Percentiles rank a stretch among this genome's conserved stretches.
These are phyloP conservation scores for Noturus placidus DNA, from an alignment of 2,113 vertebrate species.

Conservation along the genomic window DNA sequence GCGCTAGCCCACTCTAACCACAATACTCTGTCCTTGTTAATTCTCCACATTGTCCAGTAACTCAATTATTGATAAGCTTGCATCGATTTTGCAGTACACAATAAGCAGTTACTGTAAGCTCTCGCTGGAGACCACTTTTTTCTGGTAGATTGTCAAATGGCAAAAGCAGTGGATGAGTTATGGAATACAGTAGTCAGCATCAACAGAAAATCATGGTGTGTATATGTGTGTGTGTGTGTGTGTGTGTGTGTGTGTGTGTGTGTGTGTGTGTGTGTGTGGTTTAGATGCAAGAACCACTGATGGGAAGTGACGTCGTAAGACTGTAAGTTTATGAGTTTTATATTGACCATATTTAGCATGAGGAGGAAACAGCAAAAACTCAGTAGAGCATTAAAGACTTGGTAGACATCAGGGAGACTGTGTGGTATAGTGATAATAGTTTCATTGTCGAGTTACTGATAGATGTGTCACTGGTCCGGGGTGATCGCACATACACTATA, in stretches of 20 bases:
- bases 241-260: background rate
- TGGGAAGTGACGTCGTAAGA: constrained; percentile 18
- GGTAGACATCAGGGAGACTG: background rate
- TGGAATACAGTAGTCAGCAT: constrained; percentile 7
- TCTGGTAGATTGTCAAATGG: constrained; percentile 20
- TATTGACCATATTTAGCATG: background rate
- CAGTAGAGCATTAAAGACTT: background rate
- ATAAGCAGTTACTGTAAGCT: constrained; percentile 24
- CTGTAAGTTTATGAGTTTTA: background rate
- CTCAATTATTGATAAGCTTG: constrained; percentile 24
- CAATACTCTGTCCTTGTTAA: background rate
- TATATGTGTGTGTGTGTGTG: background rate
- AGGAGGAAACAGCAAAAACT: background rate
- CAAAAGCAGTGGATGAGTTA: constrained; percentile 12
- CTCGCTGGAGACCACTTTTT: constrained; percentile 34
- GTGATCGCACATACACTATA: background rate
- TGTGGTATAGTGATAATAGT: background rate
- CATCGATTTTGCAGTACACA: constrained; percentile 25
- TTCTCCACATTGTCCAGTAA: background rate
- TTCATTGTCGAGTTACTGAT: background rate
- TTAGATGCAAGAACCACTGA: background rate
- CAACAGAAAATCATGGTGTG: background rate
- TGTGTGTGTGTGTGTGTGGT: background rate
- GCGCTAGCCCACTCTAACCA: background rate
- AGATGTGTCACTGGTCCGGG: background rate